These are phyloP conservation scores for Rhynchotus rufescens DNA, from an alignment of 2,797 vertebrate species.

Conservation along the genomic window DNA sequence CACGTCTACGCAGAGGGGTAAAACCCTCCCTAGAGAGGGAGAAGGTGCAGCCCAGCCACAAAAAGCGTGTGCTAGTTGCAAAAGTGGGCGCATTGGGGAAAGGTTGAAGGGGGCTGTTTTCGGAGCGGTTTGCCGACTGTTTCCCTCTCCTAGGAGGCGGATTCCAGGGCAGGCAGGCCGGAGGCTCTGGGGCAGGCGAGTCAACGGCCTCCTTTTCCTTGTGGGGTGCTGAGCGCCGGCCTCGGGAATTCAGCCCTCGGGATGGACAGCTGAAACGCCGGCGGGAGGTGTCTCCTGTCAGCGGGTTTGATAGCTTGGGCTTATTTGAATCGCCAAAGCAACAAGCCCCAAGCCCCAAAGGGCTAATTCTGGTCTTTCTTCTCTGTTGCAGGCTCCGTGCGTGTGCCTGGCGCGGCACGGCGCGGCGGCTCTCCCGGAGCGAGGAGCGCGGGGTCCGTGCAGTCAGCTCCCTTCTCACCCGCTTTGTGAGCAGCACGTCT, in stretches of 20 bases:
- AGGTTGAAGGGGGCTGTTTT: not conserved
- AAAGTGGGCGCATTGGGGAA: not conserved
- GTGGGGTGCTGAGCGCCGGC: not conserved
- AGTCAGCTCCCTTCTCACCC: not conserved
- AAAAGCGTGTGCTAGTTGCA: not conserved
- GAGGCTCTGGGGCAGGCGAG: not conserved
- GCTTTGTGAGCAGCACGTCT: not conserved
- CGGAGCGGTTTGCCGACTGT: not conserved
- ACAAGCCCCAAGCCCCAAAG: not conserved
- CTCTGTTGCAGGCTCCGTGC: not conserved
- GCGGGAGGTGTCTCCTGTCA: not conserved
- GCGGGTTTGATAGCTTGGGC: not conserved
- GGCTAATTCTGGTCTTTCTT: conserved; percentile 15
- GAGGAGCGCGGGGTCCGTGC: not conserved
- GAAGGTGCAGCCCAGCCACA: not conserved
- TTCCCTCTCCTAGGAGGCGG: not conserved
- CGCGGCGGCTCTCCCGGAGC: not conserved
- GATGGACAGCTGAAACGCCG: not conserved
- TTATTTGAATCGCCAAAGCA: not conserved
- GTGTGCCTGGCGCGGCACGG: not conserved
- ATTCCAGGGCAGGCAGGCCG: not conserved
- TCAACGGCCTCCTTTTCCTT: not conserved
- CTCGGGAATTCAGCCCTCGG: not conserved
- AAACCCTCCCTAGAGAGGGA: not conserved
- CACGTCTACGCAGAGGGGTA: not conserved